phyloP scores from a whole-genome alignment of 1,140 invertebrate genomes.

The Zaprionus vittiger region DNA sequence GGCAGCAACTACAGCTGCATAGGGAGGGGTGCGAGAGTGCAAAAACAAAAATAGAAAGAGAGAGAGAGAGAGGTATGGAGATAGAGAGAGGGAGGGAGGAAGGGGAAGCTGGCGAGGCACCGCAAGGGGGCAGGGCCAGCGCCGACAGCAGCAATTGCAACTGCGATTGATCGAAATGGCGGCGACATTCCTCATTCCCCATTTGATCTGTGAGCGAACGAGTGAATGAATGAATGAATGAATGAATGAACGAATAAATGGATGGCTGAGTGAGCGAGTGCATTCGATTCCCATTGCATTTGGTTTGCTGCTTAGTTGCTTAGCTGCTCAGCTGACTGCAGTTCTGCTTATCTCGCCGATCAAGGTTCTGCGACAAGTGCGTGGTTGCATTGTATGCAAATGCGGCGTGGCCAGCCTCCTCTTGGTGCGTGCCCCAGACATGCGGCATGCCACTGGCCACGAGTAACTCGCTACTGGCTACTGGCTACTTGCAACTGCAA shows the following conservation, averaged over 20 bases:
- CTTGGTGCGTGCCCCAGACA: constrained; percentile 74
- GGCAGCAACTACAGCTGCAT: not conserved
- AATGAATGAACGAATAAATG: not conserved
- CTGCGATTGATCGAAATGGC: constrained; percentile 6
- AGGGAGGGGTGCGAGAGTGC: not conserved
- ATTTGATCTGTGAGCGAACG: not conserved
- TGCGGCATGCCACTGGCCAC: constrained; percentile 3
- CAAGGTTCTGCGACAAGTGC: constrained; percentile 48
- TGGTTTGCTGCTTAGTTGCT: not conserved
- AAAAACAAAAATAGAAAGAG: not conserved
- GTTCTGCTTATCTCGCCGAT: constrained; percentile 55
- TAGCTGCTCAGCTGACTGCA: not conserved
- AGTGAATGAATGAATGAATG: constrained; percentile 19
- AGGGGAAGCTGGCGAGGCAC: too few relatives aligned
- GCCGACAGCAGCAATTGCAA: not conserved
- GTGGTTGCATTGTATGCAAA: constrained; percentile 73
- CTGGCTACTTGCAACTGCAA: constrained; percentile 34
- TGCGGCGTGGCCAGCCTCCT: constrained; percentile 28
- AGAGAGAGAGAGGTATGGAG: not conserved
- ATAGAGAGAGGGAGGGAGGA: too few relatives aligned
- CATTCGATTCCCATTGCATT: not conserved
- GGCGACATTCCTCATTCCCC: not conserved
- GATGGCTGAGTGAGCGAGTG: constrained; percentile 24
- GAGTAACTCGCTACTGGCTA: not conserved
- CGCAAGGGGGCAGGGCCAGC: not conserved